phyloP scores from a whole-genome alignment of 2,113 vertebrate species.

The Lepus europaeus region DNA sequence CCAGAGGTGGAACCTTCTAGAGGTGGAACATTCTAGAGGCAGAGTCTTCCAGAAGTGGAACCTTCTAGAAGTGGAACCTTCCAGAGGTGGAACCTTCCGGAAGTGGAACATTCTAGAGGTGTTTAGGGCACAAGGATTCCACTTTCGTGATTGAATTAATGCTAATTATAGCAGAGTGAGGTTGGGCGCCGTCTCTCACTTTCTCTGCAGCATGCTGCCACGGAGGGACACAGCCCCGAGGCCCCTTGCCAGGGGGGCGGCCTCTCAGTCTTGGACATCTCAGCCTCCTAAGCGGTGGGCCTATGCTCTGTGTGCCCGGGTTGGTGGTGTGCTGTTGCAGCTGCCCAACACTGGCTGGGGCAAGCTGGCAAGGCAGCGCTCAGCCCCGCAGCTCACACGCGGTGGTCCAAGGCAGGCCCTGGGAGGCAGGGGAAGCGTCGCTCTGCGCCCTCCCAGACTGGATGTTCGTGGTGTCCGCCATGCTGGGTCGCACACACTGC shows the following conservation, averaged over 20 bases:
- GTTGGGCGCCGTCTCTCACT: too few relatives aligned
- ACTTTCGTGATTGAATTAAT: neutral
- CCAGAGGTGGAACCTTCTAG: too few relatives aligned
- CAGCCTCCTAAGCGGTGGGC: too few relatives aligned
- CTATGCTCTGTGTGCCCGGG: neutral
- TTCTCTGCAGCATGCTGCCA: too few relatives aligned
- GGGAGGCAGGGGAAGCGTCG: neutral
- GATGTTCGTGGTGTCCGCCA: too few relatives aligned
- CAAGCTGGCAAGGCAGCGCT: neutral
- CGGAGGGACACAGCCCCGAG: neutral
- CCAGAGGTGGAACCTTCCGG: too few relatives aligned
- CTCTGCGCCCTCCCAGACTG: too few relatives aligned
- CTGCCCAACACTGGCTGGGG: neutral
- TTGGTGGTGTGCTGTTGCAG: too few relatives aligned
- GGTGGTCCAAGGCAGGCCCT: neutral
- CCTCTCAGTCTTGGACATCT: neutral
- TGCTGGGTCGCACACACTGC: neutral
- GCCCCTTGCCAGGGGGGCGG: neutral
- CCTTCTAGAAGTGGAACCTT: too few relatives aligned
- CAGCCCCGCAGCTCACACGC: neutral
- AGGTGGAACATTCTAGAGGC: too few relatives aligned
- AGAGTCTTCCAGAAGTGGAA: too few relatives aligned
- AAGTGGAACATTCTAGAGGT: neutral
- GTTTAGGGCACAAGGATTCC: neutral
- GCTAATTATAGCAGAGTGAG: too few relatives aligned